A percentile compares a stretch with the other conserved stretches of the same genome.
Conservation (phyloP, 2,797 vertebrate genomes). For the Spheniscus humboldti region DNA sequence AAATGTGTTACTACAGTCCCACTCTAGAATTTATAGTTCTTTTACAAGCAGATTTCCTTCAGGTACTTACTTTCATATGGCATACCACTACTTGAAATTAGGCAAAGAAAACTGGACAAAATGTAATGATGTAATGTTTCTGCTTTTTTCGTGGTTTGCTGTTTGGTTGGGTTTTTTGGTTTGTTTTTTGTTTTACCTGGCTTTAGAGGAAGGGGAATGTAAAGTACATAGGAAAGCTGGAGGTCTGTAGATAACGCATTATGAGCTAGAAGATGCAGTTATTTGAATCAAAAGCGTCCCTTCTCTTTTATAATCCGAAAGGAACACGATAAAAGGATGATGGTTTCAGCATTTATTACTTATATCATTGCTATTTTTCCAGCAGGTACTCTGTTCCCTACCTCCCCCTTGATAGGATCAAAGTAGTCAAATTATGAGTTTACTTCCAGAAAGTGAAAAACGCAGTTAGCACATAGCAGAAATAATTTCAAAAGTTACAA, state of each 20-base stretch:
- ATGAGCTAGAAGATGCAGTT: neutral
- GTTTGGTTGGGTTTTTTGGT: neutral
- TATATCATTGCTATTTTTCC: neutral
- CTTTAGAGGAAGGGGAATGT: neutral
- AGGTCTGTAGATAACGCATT: neutral
- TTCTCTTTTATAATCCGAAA: neutral
- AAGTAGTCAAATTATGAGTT: neutral
- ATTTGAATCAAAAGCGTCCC: neutral
- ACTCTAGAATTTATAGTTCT: neutral
- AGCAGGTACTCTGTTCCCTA: neutral
- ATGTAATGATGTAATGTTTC: neutral
- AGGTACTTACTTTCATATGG: neutral
- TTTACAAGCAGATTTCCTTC: neutral
- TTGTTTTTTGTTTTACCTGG: neutral
- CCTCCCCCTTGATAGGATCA: neutral
- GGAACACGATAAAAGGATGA: neutral
- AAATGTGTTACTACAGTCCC: too few species aligned
- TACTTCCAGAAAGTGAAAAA: neutral
- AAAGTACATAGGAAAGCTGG: neutral
- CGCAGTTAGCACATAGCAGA: neutral
- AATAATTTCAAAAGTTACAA: neutral
- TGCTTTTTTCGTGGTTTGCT: neutral
- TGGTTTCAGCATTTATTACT: neutral
- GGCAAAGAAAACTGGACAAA: neutral
- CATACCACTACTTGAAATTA: neutral